phyloP scores from a whole-genome alignment of 2,888 invertebrate genomes.

The Xestia c-nigrum region DNA sequence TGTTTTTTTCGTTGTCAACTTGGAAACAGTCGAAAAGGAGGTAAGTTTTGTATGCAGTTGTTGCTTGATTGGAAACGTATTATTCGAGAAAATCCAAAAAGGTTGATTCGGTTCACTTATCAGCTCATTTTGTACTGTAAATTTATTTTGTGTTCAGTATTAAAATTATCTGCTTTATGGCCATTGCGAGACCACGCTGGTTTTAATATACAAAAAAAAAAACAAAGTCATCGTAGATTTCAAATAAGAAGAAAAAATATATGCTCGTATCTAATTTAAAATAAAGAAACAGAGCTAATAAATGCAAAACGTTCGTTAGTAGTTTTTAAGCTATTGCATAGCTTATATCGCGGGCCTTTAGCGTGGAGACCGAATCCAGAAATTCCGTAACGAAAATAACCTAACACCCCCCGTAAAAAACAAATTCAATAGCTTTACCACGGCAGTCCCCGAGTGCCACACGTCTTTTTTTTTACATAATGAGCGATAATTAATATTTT shows the following conservation, averaged over 20 bases:
- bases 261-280: neutral
- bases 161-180: neutral
- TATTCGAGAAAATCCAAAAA: neutral
- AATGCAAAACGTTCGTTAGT: neutral
- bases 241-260: neutral
- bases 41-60: neutral
- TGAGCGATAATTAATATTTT: too few relatives aligned
- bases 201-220: neutral
- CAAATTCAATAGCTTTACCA: too few relatives aligned
- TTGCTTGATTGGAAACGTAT: neutral
- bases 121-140: neutral
- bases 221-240: neutral
- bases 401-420: too few relatives aligned
- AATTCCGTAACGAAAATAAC: too few relatives aligned
- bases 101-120: neutral
- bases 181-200: neutral
- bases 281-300: neutral
- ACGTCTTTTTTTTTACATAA: too few relatives aligned
- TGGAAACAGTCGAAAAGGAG: conserved; percentile 1
- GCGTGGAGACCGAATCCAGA: too few relatives aligned
- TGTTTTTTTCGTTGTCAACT: conserved; percentile 5
- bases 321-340: too few relatives aligned
- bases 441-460: too few relatives aligned
- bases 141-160: neutral
- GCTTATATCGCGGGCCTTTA: too few relatives aligned